phyloP scores from a whole-genome alignment of 2,797 vertebrate genomes.

The Enoplosus armatus region DNA sequence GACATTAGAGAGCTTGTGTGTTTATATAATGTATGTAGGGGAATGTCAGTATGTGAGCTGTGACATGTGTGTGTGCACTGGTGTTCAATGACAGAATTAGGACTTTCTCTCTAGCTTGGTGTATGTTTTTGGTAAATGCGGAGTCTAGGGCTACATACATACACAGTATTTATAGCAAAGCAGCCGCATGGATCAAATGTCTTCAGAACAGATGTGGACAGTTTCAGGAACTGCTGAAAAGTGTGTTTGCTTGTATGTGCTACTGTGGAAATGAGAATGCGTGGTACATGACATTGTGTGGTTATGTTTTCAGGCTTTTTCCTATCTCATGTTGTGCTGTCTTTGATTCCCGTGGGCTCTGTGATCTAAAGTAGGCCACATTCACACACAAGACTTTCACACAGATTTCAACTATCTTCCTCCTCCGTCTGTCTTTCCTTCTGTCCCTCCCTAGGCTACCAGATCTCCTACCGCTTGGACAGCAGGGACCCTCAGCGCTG shows the following conservation, averaged over 20 bases:
- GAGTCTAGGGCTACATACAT: neutral
- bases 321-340: constrained; percentile 12
- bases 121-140: neutral
- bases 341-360: constrained; percentile 48
- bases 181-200: constrained; percentile 21
- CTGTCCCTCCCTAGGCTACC: constrained; percentile 87
- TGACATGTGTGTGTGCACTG: neutral
- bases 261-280: constrained; percentile 9
- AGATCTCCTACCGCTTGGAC: constrained; percentile 94
- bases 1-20: constrained; percentile 38
- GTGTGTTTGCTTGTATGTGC: constrained; percentile 9
- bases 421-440: constrained; percentile 24
- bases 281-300: neutral
- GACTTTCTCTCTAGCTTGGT: constrained; percentile 14
- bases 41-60: constrained; percentile 22
- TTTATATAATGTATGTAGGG: constrained; percentile 42
- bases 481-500: constrained; percentile 91
- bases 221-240: constrained; percentile 23
- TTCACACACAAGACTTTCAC: constrained; percentile 6
- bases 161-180: neutral
- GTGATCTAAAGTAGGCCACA: constrained; percentile 51
- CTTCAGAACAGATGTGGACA: constrained; percentile 42
- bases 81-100: constrained; percentile 22
- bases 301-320: constrained; percentile 29
- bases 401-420: constrained; percentile 20